Percentiles rank a stretch among this genome's conserved stretches.
These are phyloP conservation scores for Sciaenops ocellatus DNA, from an alignment of 2,797 vertebrate genomes.

Conservation along the genomic window DNA sequence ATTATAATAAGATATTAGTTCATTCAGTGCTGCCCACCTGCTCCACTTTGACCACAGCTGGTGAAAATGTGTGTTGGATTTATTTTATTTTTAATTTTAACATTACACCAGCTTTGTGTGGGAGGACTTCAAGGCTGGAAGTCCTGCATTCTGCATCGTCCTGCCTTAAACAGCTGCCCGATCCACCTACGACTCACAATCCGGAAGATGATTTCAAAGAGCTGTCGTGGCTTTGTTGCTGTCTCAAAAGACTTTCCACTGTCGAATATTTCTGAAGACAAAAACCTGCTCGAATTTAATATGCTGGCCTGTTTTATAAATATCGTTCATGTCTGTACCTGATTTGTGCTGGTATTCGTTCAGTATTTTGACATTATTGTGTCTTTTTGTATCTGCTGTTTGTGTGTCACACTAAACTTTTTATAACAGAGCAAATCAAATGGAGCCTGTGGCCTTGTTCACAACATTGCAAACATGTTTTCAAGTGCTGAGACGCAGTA, in stretches of 20 bases:
- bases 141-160: not conserved
- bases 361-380: not conserved
- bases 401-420: not conserved
- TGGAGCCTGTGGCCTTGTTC: not conserved
- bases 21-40: conserved; percentile 37
- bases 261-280: not conserved
- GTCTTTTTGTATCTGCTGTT: not conserved
- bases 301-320: not conserved
- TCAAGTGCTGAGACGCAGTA: too few relatives aligned
- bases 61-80: not conserved
- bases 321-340: not conserved
- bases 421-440: not conserved
- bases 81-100: conserved; percentile 12
- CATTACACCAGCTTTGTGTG: not conserved
- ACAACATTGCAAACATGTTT: not conserved
- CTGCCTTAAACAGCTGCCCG: conserved; percentile 1
- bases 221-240: not conserved
- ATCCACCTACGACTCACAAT: conserved; percentile 1
- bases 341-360: not conserved
- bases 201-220: not conserved
- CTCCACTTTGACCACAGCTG: conserved; percentile 31
- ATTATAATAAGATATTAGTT: conserved; percentile 14
- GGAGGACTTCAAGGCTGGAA: not conserved
- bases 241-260: not conserved
- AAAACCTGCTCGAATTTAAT: not conserved